These are phyloP conservation scores for Oxycera nigricornis DNA, from an alignment of 2,888 invertebrate species.

Conservation along the genomic window DNA sequence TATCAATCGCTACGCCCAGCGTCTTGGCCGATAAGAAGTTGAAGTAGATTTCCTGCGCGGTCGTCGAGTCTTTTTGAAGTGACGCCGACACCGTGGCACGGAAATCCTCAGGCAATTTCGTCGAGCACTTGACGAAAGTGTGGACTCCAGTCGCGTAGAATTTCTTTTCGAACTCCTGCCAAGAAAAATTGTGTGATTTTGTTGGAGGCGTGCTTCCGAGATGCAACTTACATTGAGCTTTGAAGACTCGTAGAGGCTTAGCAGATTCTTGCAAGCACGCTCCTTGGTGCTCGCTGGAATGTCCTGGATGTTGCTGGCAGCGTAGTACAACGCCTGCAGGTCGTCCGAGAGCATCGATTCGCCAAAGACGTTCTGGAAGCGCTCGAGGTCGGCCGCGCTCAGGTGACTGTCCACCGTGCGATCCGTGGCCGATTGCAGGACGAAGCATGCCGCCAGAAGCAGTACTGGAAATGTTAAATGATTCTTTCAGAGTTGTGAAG, in stretches of 20 bases:
- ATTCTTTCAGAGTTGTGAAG: no score
- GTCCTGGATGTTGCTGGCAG: slow-evolving; percentile 74
- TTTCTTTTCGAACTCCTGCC: slow-evolving; percentile 64
- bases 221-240: slow-evolving; percentile 63
- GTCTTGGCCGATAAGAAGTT: slow-evolving; percentile 74
- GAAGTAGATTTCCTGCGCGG: slow-evolving; percentile 76
- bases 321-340: slow-evolving; percentile 73
- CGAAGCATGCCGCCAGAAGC: slow-evolving; percentile 7
- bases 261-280: slow-evolving; percentile 64
- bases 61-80: slow-evolving; percentile 72
- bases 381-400: slow-evolving; percentile 55
- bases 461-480: slow-evolving; percentile 24
- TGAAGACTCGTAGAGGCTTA: slow-evolving; percentile 54
- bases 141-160: slow-evolving; percentile 74
- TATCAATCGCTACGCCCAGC: slow-evolving; percentile 71
- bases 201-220: not conserved
- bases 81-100: slow-evolving; percentile 64
- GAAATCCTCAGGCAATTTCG: slow-evolving; percentile 64
- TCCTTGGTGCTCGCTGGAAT: slow-evolving; percentile 67
- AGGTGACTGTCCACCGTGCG: slow-evolving; percentile 58
- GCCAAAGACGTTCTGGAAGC: slow-evolving; percentile 59
- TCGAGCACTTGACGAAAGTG: slow-evolving; percentile 66
- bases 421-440: slow-evolving; percentile 39
- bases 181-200: not conserved
- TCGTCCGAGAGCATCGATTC: slow-evolving; percentile 67